phyloP scores from a whole-genome alignment of 2,888 invertebrate species.

The Stenichneumon culpator region DNA sequence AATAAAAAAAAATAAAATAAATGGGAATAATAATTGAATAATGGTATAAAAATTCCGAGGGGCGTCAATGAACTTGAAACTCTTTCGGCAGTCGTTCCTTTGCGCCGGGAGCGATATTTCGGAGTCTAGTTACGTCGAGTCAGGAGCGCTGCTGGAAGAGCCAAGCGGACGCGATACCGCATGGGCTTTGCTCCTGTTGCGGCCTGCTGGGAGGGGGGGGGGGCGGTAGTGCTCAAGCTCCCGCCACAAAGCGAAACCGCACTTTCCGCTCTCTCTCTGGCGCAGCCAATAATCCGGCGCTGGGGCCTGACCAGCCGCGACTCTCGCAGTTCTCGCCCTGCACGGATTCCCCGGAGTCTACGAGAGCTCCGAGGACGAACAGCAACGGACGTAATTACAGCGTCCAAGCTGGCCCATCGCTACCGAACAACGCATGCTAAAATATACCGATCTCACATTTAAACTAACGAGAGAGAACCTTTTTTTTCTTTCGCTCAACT shows the following conservation, averaged over 20 bases:
- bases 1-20: too few relatives aligned
- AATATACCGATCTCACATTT: slow-evolving; percentile 1
- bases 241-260: background rate
- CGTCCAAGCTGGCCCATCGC: background rate
- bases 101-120: slow-evolving; percentile 16
- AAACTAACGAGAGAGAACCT: background rate
- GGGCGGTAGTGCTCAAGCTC: background rate
- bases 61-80: slow-evolving; percentile 2
- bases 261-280: background rate
- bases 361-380: background rate
- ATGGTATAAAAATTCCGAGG: background rate
- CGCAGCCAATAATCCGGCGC: slow-evolving; percentile 4
- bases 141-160: background rate
- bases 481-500: background rate
- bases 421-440: slow-evolving; percentile 3
- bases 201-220: too few relatives aligned
- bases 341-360: background rate
- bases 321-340: slow-evolving; percentile 11
- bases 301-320: background rate
- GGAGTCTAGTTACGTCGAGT: slow-evolving; percentile 35
- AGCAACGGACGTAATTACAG: slow-evolving; percentile 18
- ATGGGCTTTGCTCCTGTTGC: background rate
- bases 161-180: background rate
- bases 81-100: background rate
- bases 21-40: too few relatives aligned